A percentile compares a stretch with the other conserved stretches of the same genome.
These are phyloP conservation scores for Epinephelus lanceolatus DNA, from an alignment of 2,113 vertebrate species.

Conservation along the genomic window DNA sequence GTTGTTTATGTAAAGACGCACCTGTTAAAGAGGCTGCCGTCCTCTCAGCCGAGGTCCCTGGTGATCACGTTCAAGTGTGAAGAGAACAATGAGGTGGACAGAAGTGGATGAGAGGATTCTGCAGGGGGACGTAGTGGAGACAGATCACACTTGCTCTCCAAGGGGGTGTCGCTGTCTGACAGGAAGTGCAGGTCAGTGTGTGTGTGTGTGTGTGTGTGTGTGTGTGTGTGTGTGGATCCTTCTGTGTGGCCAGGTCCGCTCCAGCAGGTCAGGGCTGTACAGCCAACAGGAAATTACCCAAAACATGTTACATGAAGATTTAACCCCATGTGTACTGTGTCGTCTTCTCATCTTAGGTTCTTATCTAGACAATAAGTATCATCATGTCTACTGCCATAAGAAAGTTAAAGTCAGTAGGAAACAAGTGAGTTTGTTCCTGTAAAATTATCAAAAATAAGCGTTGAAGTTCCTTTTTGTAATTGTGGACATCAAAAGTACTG, in stretches of 20 bases:
- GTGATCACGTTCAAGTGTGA: slow-evolving; percentile 57
- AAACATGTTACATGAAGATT: slow-evolving; percentile 74
- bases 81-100: slow-evolving; percentile 69
- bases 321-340: slow-evolving; percentile 65
- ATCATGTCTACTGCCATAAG: background rate
- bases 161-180: slow-evolving; percentile 84
- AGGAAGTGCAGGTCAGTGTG: slow-evolving; percentile 82
- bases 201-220: slow-evolving; percentile 67
- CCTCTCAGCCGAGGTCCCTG: slow-evolving; percentile 17
- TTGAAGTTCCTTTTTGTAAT: background rate
- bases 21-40: slow-evolving; percentile 54
- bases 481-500: background rate
- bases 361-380: background rate
- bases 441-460: background rate
- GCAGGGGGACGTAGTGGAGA: slow-evolving; percentile 72
- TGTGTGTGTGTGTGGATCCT: slow-evolving; percentile 33
- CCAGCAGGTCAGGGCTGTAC: slow-evolving; percentile 80
- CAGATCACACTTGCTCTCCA: slow-evolving; percentile 57
- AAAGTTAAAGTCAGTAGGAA: background rate
- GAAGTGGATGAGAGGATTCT: slow-evolving; percentile 46
- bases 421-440: background rate
- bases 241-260: slow-evolving; percentile 66
- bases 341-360: slow-evolving; percentile 5
- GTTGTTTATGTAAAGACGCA: slow-evolving; percentile 29
- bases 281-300: slow-evolving; percentile 82